A percentile compares a stretch with the other conserved stretches of the same genome.
Conservation (phyloP, 1,140 invertebrate species). For the Gonioctena quinquepunctata region DNA sequence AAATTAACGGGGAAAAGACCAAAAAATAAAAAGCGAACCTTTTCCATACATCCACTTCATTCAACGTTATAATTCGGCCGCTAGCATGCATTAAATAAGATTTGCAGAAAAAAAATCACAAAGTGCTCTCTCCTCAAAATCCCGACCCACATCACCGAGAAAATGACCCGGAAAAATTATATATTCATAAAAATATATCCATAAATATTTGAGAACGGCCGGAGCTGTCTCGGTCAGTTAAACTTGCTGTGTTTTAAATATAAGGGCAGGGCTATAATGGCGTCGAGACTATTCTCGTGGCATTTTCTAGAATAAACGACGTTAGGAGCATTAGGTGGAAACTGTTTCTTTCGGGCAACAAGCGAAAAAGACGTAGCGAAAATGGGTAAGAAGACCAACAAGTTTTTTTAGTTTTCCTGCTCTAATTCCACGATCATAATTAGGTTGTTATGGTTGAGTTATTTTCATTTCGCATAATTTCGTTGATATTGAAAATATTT, state of each 20-base stretch:
- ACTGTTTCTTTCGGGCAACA: background rate
- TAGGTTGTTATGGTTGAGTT: too few species aligned
- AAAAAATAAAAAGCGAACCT: background rate
- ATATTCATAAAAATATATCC: constrained; percentile 24
- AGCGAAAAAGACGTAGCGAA: background rate
- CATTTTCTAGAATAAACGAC: constrained; percentile 12
- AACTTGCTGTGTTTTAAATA: constrained; percentile 22
- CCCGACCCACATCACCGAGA: background rate
- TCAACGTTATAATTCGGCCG: background rate
- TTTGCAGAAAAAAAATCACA: background rate
- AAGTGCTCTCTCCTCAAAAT: constrained; percentile 3
- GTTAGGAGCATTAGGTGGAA: background rate
- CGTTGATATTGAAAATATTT: too few species aligned
- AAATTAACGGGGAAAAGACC: background rate
- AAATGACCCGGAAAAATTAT: constrained; percentile 23
- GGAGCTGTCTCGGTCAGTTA: constrained; percentile 23
- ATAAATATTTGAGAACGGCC: constrained; percentile 20
- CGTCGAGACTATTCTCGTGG: constrained; percentile 3
- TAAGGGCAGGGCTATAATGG: constrained; percentile 17
- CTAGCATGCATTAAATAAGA: background rate
- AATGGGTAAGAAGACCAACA: background rate
- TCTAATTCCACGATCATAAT: too few species aligned
- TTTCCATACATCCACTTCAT: background rate
- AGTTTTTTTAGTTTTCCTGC: too few species aligned
- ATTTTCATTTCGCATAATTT: too few species aligned